Evolutionary conservation across 2,113 vertebrate species (phyloP), one percentile per base, ranked within the genome.

Genomic region (Phalacrocorax carbo): DNA sequence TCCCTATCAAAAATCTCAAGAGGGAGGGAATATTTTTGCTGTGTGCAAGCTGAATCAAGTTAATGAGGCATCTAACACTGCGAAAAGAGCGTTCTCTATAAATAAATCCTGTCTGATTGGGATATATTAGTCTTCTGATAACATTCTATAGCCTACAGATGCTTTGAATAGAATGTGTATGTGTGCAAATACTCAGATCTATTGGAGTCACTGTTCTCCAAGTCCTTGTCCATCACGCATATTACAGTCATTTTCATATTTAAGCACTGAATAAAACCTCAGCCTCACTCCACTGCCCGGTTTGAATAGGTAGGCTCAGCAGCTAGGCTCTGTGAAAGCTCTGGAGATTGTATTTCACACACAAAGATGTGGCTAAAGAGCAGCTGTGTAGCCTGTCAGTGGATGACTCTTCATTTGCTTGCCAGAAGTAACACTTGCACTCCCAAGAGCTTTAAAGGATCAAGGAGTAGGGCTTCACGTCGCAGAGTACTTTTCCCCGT

Each of bases 71-170:
- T 98, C 98, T 98, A 98, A 98, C 98, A 98, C 96, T 98, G 98
- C 98, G 64, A 98, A 98, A 98, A 98, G 98, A 98, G 98, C 79
- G 95, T 98, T 98, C 98, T 98, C 98, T 98, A 98, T 98, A 98
- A 98, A 98, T 98, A 98, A 98, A 98, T 98, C 96, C 96, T 3
- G 97, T 98, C 98, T 98, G 98, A 98, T 98, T 98, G 98, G 98
- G 98, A 98, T 98, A 98, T 98, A 98, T 98, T 98, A 98, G 98
- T 98, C 98, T 98, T 98, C 98, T 98, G 98, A 98, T 98, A 98
- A 98, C 96, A 98, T 97, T 98, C 98, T 98, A 97, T 98, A 98
- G 98, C 97, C 98, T 98, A 98, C 98, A 98, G 98, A 98, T 98
- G 98, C 98, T 98, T 98, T 98, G 98, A 97, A 97, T 98, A 91